Evolutionary conservation across 2,888 invertebrate genomes (phyloP).

Genomic region (Stictocephala bisonia): DNA sequence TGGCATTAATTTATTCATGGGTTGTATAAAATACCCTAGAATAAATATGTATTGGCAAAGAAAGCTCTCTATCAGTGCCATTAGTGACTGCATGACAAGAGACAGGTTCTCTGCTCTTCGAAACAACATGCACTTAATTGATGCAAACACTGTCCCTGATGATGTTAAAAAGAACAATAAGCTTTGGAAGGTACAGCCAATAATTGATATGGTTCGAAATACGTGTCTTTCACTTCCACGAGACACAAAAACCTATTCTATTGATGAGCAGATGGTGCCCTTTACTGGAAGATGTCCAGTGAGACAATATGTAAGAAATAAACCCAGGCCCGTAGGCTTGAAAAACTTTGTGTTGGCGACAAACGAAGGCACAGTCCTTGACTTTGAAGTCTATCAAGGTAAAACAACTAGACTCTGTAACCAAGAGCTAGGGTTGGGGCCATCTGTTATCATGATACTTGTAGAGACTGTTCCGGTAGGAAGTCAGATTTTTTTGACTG

Average conservation of each 20-base stretch:
- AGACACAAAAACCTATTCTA: slow-evolving; percentile 7
- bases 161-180: slow-evolving; percentile 22
- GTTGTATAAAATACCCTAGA: background rate
- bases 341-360: background rate
- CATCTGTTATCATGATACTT: slow-evolving; percentile 5
- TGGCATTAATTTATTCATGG: background rate
- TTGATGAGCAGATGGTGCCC: slow-evolving; percentile 45
- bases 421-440: background rate
- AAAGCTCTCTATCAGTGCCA: background rate
- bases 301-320: slow-evolving; percentile 32
- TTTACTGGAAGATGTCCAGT: slow-evolving; percentile 18
- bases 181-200: slow-evolving; percentile 37
- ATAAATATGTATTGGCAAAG: slow-evolving; percentile 15
- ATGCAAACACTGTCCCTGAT: background rate
- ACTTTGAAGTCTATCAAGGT: slow-evolving; percentile 40
- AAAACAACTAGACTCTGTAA: background rate
- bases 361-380: slow-evolving; percentile 3
- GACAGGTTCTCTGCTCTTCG: background rate
- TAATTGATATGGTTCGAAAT: slow-evolving; percentile 12
- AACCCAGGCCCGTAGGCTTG: slow-evolving; percentile 39
- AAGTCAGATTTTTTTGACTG: slow-evolving; percentile 24
- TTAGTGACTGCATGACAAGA: background rate
- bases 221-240: slow-evolving; percentile 8
- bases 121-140: slow-evolving; percentile 15
- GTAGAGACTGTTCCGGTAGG: slow-evolving; percentile 15